phyloP scores from a whole-genome alignment of 2,113 vertebrate species.

The Himantopus leucocephalus region DNA sequence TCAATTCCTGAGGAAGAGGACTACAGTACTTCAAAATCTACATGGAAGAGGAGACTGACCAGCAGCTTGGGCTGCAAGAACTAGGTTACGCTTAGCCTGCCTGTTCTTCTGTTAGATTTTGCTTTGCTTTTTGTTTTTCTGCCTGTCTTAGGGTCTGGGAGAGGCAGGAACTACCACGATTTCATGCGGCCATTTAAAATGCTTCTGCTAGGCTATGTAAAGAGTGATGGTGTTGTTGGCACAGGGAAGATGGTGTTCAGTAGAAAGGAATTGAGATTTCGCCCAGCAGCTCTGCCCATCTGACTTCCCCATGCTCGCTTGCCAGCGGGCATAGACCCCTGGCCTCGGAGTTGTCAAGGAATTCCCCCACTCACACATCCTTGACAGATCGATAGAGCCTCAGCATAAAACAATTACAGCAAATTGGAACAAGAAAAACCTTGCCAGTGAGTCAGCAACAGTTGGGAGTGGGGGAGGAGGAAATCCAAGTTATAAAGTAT shows the following conservation, averaged over 20 bases:
- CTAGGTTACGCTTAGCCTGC: neutral
- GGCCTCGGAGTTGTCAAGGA: neutral
- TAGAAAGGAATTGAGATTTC: neutral
- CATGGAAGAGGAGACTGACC: neutral
- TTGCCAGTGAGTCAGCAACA: neutral
- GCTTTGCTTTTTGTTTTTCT: neutral
- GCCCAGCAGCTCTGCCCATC: neutral
- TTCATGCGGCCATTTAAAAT: neutral
- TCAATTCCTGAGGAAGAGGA: neutral
- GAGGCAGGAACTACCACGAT: neutral
- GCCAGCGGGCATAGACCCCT: neutral
- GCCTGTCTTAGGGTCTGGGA: neutral
- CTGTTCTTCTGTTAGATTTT: neutral
- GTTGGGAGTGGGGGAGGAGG: neutral
- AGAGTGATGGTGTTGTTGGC: neutral
- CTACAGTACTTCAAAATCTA: neutral
- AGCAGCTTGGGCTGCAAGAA: neutral
- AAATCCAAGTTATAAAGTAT: neutral
- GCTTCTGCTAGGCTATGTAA: neutral
- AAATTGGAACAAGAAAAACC: neutral
- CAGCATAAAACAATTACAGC: neutral
- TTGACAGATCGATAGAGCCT: neutral
- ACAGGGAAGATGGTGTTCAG: neutral
- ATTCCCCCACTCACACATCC: neutral
- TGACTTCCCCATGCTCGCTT: neutral